Evolutionary conservation across 2,797 vertebrate genomes (phyloP).

Genomic region (Gambusia yucatana): DNA sequence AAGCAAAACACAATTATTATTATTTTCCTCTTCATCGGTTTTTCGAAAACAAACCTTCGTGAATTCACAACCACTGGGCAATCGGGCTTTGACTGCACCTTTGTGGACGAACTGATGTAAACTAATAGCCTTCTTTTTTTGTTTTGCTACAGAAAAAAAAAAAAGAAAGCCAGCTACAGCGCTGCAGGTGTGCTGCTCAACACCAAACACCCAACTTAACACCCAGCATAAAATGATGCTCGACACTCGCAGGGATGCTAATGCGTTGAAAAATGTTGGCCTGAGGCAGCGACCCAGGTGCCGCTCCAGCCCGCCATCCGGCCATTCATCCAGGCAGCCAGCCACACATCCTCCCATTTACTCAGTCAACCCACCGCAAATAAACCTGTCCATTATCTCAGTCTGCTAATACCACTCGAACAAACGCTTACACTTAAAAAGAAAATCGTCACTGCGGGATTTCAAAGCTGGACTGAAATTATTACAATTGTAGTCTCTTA

Average conservation of each 20-base stretch:
- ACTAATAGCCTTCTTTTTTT: constrained; percentile 1
- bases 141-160: not conserved
- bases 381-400: constrained; percentile 15
- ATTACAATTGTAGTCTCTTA: not conserved
- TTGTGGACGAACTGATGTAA: constrained; percentile 8
- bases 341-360: constrained; percentile 36
- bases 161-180: not conserved
- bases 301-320: constrained; percentile 25
- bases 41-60: not conserved
- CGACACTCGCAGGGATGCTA: constrained; percentile 17
- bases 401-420: constrained; percentile 10
- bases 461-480: not conserved
- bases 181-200: constrained; percentile 19
- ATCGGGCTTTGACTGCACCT: constrained; percentile 17
- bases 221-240: constrained; percentile 1
- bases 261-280: constrained; percentile 10
- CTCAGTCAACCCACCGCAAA: constrained; percentile 16
- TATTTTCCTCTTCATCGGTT: not conserved
- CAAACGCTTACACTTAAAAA: constrained; percentile 5
- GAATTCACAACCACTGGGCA: constrained; percentile 5
- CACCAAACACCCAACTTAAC: not conserved
- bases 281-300: constrained; percentile 30
- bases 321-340: constrained; percentile 33
- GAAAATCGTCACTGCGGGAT: not conserved
- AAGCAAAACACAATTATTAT: constrained; percentile 14